Evolutionary conservation across 2,888 invertebrate species (phyloP), one percentile per base, ranked within the genome.

Genomic region (Drosophila eohydei): DNA sequence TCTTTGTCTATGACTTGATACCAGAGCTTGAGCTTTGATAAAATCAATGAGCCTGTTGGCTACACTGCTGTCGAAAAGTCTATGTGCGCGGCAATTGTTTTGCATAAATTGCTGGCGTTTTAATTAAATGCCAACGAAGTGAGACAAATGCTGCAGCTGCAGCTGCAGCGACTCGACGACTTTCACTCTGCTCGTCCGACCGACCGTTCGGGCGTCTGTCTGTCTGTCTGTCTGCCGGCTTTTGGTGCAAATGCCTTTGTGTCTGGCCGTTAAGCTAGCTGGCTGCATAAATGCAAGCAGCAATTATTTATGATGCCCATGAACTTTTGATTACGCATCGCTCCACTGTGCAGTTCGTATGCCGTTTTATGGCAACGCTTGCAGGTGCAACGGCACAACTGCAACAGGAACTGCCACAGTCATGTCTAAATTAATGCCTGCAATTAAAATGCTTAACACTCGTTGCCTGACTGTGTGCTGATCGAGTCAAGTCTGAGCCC

Each of bases 401-500:
- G 21, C 16, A 40, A 30, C 54, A 41, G 41, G 26, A 58, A 65
- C 67, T 82, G 70, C 41, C 64, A n/a, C 56, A 74, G 59, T 56
- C 74, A 73, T 63, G 78, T 78, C 74, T 58, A 71, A 84, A 82
- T 84, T 80, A 87, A 84, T 84, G 88, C 85, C 88, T 46, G 80
- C 88, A 78, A 84, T 84, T 83, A 83, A 83, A 83, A 82, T 82
- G 88, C 78, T 84, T 80, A 84, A 81, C 88, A 83, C 87, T 80
- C 72, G 74, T 71, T 71, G 78, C 56, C 61, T 59, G 57, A 38
- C 74, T 60, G 52, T 44, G n/a, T 5, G 6, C 68, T 70, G 72
- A 82, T 77, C 72, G 58, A 74, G 54, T 77, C 66, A 44, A 57
- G 41, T 48, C 21, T 30, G 38, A 11, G 14, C 12, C 21, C 41